phyloP scores from a whole-genome alignment of 2,113 vertebrate species.

The Physeter macrocephalus region DNA sequence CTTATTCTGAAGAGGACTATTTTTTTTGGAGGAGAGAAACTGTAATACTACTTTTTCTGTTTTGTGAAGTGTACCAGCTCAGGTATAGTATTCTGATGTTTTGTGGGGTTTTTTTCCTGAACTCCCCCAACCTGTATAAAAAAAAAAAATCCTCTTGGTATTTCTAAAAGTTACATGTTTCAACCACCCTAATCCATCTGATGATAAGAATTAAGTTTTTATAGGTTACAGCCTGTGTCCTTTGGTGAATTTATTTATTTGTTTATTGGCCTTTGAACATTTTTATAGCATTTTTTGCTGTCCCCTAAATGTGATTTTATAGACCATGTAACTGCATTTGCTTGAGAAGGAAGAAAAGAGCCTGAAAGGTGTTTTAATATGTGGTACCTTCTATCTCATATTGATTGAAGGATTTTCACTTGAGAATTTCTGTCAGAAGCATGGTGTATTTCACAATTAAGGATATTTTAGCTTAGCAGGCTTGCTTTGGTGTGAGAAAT shows the following conservation, averaged over 20 bases:
- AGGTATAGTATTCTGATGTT: neutral
- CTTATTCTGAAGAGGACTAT: neutral
- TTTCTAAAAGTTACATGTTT: neutral
- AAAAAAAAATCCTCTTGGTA: neutral
- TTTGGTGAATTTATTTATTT: neutral
- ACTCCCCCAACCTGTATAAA: neutral
- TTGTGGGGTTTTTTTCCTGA: neutral
- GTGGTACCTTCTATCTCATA: neutral
- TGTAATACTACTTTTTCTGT: neutral
- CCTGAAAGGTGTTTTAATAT: neutral
- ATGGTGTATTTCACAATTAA: neutral
- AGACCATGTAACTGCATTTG: neutral
- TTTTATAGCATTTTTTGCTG: neutral
- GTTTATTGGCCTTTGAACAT: neutral
- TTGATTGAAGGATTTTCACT: neutral
- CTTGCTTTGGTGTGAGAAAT: constrained; percentile 21
- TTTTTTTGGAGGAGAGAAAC: neutral
- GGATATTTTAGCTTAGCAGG: neutral
- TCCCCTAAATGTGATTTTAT: neutral
- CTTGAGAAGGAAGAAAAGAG: neutral
- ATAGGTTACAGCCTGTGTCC: neutral
- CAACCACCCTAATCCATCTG: neutral
- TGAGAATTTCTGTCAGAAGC: neutral
- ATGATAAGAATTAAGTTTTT: neutral
- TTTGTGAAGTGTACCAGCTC: neutral